A percentile compares a stretch with the other conserved stretches of the same genome.
These are phyloP conservation scores for Cepaea hortensis DNA, from an alignment of 2,888 invertebrate species.

Conservation along the genomic window DNA sequence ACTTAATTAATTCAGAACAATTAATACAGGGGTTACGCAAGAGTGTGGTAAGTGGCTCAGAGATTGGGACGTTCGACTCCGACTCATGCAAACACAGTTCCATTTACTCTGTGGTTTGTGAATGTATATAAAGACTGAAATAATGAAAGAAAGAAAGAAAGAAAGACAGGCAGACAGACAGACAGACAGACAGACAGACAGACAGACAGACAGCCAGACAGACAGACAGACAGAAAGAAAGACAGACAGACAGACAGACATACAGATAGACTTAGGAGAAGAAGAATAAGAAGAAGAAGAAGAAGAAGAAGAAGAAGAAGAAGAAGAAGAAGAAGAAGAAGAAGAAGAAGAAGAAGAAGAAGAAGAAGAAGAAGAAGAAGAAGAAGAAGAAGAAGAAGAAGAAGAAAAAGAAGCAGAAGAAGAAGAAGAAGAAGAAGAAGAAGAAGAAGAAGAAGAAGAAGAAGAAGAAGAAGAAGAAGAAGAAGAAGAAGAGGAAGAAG, in stretches of 20 bases:
- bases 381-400: not conserved
- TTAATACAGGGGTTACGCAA: no score
- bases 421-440: not conserved
- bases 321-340: not conserved
- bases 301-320: not conserved
- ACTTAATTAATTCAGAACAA: no score
- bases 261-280: not conserved
- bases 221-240: no score
- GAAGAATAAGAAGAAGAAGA: not conserved
- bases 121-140: no score
- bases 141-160: not conserved
- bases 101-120: no score
- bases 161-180: no score
- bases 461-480: not conserved
- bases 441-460: not conserved
- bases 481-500: not conserved
- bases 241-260: no score
- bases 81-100: no score
- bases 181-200: not conserved
- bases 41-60: no score
- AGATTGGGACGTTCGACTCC: no score
- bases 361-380: not conserved
- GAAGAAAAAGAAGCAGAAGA: not conserved
- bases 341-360: not conserved
- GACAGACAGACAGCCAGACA: not conserved